phyloP scores from a whole-genome alignment of 2,113 vertebrate species.

The Halichoerus grypus region DNA sequence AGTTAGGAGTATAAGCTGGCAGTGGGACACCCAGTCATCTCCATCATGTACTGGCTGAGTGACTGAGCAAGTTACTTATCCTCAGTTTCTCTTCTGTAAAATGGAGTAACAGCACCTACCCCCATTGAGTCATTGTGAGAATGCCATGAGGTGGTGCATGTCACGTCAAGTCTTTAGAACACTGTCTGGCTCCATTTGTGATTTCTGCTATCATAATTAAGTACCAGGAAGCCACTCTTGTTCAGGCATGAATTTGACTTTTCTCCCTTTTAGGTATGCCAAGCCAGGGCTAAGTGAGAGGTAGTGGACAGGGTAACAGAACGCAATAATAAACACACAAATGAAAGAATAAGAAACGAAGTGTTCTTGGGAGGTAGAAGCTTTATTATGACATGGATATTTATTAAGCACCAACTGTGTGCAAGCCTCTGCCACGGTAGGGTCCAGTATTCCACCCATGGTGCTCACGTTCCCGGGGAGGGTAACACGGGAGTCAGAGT shows the following conservation, averaged over 20 bases:
- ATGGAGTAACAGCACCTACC: not conserved
- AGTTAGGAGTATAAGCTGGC: not conserved
- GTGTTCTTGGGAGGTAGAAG: constrained; percentile 65
- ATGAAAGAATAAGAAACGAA: not conserved
- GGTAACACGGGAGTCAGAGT: not conserved
- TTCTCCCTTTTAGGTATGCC: not conserved
- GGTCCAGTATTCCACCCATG: not conserved
- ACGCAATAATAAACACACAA: not conserved
- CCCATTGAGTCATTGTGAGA: not conserved
- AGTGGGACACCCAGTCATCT: not conserved
- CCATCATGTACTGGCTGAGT: not conserved
- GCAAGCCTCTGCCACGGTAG: not conserved
- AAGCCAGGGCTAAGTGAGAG: not conserved
- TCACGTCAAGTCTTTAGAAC: not conserved
- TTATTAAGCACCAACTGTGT: not conserved
- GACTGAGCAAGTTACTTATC: not conserved
- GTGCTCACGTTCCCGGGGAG: not conserved
- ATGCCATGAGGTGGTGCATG: not conserved
- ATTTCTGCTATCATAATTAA: not conserved
- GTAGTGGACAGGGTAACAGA: not conserved
- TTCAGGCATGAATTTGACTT: not conserved
- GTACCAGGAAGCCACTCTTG: not conserved
- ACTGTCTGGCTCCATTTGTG: not conserved
- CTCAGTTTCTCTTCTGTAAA: constrained; percentile 64
- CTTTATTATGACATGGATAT: constrained; percentile 71